Conservation (phyloP, 2,797 vertebrate species). For the Pseudocheirus occidentalis region DNA sequence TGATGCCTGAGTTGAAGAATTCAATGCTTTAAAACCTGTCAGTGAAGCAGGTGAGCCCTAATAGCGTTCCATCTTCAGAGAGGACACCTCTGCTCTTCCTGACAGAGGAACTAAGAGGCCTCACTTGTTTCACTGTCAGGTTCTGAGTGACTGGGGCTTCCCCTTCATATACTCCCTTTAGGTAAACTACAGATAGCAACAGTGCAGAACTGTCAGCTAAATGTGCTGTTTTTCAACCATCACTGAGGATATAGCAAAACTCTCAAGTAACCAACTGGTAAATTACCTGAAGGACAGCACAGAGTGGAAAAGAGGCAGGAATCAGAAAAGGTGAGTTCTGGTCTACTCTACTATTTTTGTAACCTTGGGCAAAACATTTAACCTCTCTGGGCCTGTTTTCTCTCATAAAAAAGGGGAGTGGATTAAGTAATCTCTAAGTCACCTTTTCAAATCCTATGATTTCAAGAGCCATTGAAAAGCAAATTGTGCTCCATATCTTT, state of each 20-base stretch:
- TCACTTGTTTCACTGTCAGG: neutral
- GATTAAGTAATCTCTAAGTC: neutral
- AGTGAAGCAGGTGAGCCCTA: neutral
- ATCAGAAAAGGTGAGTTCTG: neutral
- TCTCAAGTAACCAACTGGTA: neutral
- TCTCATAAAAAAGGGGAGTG: neutral
- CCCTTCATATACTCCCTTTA: neutral
- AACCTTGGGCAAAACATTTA: neutral
- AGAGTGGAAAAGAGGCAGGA: neutral
- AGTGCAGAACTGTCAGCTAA: neutral
- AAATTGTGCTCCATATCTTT: neutral
- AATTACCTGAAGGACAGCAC: neutral
- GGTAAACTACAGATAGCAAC: neutral
- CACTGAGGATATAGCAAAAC: neutral
- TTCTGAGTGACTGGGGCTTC: neutral
- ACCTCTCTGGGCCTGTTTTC: neutral
- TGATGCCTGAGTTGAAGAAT: neutral
- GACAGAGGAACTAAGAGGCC: neutral
- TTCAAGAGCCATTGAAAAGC: slow-evolving; percentile 19
- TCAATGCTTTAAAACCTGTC: neutral
- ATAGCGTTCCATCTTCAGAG: neutral
- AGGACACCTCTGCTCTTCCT: neutral
- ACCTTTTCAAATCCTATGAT: neutral
- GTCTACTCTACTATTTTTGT: neutral
- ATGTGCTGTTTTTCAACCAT: neutral